Conservation (phyloP, 2,113 vertebrate genomes). For the Zootoca vivipara region DNA sequence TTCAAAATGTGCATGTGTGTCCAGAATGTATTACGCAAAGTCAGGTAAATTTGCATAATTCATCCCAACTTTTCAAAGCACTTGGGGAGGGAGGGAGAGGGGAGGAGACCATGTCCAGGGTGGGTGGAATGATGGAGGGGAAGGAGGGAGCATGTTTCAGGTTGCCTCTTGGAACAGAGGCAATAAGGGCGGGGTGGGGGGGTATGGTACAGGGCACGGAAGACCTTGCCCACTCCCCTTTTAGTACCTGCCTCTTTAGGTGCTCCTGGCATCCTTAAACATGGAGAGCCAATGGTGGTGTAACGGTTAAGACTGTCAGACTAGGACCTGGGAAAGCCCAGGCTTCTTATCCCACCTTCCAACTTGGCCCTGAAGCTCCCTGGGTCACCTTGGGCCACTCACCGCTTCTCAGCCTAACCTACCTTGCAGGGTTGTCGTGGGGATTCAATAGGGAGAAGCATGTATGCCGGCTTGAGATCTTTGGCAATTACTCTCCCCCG, state of each 20-base stretch:
- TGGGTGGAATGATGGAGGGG: not conserved
- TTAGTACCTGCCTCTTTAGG: no score
- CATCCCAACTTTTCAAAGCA: constrained; percentile 8
- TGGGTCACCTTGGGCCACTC: no score
- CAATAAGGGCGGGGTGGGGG: not conserved
- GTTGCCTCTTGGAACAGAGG: not conserved
- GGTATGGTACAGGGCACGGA: not conserved
- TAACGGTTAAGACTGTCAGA: no score
- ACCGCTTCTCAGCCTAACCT: no score
- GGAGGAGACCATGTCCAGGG: not conserved
- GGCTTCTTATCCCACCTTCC: no score
- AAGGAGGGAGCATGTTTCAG: not conserved
- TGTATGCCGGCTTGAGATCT: no score
- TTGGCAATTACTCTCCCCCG: not conserved
- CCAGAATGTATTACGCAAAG: not conserved
- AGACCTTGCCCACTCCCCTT: not conserved
- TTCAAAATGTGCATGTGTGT: not conserved
- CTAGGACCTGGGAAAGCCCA: no score
- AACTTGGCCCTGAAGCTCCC: no score
- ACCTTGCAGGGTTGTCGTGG: no score
- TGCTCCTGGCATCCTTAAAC: not conserved
- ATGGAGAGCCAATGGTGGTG: no score
- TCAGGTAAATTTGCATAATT: not conserved
- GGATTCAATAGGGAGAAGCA: no score
- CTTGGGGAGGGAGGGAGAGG: not conserved